These are phyloP conservation scores for Plecturocebus donacophilus DNA, from an alignment of 2,113 vertebrate species.

Conservation along the genomic window DNA sequence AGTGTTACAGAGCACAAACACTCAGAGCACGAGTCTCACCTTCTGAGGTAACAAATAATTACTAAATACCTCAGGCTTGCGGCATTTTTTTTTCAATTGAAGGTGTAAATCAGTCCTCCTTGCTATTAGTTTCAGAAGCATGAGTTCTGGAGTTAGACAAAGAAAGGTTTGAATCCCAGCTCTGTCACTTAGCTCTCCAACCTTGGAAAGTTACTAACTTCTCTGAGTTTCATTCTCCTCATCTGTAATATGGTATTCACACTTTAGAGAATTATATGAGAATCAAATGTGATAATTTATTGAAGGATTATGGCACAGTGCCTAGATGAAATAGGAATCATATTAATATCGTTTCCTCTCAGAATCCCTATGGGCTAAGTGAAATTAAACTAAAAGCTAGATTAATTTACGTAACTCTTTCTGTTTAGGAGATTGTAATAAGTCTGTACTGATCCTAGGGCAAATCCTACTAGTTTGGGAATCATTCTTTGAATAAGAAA, in stretches of 20 bases:
- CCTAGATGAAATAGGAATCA: constrained; percentile 32
- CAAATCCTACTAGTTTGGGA: constrained; percentile 41
- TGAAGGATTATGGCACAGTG: neutral
- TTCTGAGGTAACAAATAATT: constrained; percentile 29
- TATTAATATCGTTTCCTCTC: neutral
- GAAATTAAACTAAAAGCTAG: constrained; percentile 50
- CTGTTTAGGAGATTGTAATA: neutral
- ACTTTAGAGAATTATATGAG: neutral
- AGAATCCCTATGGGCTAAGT: neutral
- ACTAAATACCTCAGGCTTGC: constrained; percentile 35
- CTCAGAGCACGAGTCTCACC: neutral
- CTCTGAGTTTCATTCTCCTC: constrained; percentile 31
- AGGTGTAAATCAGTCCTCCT: neutral
- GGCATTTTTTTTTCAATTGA: neutral
- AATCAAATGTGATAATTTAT: constrained; percentile 30
- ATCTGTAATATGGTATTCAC: constrained; percentile 5
- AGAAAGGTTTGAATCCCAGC: neutral
- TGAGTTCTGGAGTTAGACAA: constrained; percentile 22
- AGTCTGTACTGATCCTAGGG: neutral
- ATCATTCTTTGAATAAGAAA: constrained; percentile 33
- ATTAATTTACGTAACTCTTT: neutral
- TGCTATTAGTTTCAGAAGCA: neutral
- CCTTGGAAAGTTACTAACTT: constrained; percentile 23
- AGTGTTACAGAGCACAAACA: neutral
- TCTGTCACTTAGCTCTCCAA: constrained; percentile 11